Percentiles rank a stretch among this genome's conserved stretches.
These are phyloP conservation scores for Schizotus pectinicornis DNA, from an alignment of 2,888 invertebrate species.

Conservation along the genomic window DNA sequence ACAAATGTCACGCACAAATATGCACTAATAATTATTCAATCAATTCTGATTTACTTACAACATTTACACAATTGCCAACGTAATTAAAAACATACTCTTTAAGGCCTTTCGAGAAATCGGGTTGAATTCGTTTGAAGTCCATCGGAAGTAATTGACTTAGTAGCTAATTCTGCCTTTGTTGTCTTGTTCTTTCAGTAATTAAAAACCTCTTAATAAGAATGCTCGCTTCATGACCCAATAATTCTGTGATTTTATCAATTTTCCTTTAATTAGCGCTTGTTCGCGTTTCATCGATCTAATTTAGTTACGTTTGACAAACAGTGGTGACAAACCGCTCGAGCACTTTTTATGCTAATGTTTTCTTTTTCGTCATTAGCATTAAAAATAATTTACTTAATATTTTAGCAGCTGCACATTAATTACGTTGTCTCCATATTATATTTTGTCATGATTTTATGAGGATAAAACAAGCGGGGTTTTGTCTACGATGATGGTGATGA, in stretches of 20 bases:
- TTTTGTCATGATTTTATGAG: neutral
- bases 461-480: neutral
- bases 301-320: too few species aligned
- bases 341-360: slow-evolving; percentile 3
- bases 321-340: too few species aligned
- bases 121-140: neutral
- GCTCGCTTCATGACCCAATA: slow-evolving; percentile 9
- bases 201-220: slow-evolving; percentile 11
- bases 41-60: too few species aligned
- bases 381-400: slow-evolving; percentile 4
- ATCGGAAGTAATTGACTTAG: slow-evolving; percentile 7
- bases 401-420: neutral
- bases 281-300: too few species aligned
- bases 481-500: neutral
- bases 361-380: neutral
- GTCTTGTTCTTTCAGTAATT: slow-evolving; percentile 4
- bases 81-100: too few species aligned
- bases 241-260: slow-evolving; percentile 10
- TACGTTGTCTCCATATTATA: neutral
- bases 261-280: neutral
- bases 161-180: slow-evolving; percentile 3
- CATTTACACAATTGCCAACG: too few species aligned
- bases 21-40: too few species aligned
- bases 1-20: too few species aligned
- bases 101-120: too few species aligned